These are phyloP conservation scores for Pseudococcus viburni DNA, from an alignment of 2,888 invertebrate species.

Conservation along the genomic window DNA sequence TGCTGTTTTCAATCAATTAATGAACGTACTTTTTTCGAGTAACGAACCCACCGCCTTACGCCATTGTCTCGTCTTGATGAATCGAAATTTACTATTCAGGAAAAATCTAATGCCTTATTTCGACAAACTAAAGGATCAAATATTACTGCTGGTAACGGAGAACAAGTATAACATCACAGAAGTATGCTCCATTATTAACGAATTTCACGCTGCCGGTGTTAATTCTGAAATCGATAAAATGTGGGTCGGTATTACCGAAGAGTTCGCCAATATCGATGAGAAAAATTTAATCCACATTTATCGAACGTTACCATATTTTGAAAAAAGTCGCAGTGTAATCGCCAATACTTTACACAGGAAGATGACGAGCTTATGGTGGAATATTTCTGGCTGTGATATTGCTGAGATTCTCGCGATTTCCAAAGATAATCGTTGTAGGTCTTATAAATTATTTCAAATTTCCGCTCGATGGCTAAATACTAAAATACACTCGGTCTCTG, in stretches of 20 bases:
- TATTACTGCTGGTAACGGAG: slow-evolving; percentile 76
- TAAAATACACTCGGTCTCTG: slow-evolving; percentile 77
- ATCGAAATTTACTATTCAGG: slow-evolving; percentile 69
- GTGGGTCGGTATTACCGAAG: slow-evolving; percentile 78
- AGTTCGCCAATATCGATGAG: slow-evolving; percentile 75
- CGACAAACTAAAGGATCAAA: slow-evolving; percentile 77
- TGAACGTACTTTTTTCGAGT: slow-evolving; percentile 73
- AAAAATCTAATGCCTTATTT: slow-evolving; percentile 69
- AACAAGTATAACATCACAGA: slow-evolving; percentile 76
- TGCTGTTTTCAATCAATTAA: slow-evolving; percentile 73
- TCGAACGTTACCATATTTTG: slow-evolving; percentile 75
- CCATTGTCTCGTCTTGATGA: slow-evolving; percentile 72
- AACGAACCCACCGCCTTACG: slow-evolving; percentile 72
- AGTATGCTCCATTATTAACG: slow-evolving; percentile 76
- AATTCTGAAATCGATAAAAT: slow-evolving; percentile 76
- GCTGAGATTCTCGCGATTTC: slow-evolving; percentile 69
- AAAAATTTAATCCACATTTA: slow-evolving; percentile 76
- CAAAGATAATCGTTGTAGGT: slow-evolving; percentile 68
- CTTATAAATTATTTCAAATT: slow-evolving; percentile 70
- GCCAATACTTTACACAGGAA: slow-evolving; percentile 76
- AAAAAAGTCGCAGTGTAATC: slow-evolving; percentile 76
- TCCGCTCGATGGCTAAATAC: slow-evolving; percentile 76
- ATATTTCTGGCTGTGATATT: slow-evolving; percentile 71
- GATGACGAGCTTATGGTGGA: slow-evolving; percentile 75
- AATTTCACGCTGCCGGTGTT: slow-evolving; percentile 73